Evolutionary conservation across 2,113 vertebrate genomes (phyloP).

Genomic region (Pluvialis apricaria): DNA sequence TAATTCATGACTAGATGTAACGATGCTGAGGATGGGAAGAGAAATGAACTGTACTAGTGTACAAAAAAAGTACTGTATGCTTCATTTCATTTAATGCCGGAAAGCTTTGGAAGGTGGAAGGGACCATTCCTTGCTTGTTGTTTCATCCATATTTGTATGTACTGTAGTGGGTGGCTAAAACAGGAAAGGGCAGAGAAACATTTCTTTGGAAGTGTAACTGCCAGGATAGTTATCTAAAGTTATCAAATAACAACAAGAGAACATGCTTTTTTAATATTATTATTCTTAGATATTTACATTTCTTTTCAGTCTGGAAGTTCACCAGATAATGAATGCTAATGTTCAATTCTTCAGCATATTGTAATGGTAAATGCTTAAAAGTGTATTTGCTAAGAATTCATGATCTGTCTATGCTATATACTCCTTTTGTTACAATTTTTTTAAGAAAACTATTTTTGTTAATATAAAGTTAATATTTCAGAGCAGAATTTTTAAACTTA

Average conservation of each 20-base stretch:
- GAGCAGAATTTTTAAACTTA: constrained; percentile 82
- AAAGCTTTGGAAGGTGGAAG: constrained; percentile 40
- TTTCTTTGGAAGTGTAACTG: constrained; percentile 57
- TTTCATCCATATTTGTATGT: constrained; percentile 54
- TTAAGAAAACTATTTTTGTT: constrained; percentile 84
- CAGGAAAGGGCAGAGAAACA: constrained; percentile 57
- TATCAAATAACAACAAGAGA: constrained; percentile 54
- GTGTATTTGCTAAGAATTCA: constrained; percentile 79
- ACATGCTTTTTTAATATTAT: constrained; percentile 37
- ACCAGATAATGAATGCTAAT: constrained; percentile 75
- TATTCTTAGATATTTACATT: not conserved
- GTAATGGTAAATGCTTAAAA: constrained; percentile 77
- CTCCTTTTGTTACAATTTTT: constrained; percentile 82
- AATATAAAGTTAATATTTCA: constrained; percentile 82
- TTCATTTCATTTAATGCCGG: constrained; percentile 53
- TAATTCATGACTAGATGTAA: constrained; percentile 53
- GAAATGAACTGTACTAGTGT: constrained; percentile 27
- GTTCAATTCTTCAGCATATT: constrained; percentile 72
- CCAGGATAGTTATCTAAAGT: constrained; percentile 49
- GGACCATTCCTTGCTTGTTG: not conserved
- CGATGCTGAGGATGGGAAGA: constrained; percentile 49
- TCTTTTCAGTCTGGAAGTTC: constrained; percentile 68
- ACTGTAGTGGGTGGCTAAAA: constrained; percentile 45
- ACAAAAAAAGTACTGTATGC: constrained; percentile 48
- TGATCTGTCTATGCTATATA: constrained; percentile 78